Evolutionary conservation across 2,797 vertebrate species (phyloP).

Genomic region (Microctenopoma steveboyesi): DNA sequence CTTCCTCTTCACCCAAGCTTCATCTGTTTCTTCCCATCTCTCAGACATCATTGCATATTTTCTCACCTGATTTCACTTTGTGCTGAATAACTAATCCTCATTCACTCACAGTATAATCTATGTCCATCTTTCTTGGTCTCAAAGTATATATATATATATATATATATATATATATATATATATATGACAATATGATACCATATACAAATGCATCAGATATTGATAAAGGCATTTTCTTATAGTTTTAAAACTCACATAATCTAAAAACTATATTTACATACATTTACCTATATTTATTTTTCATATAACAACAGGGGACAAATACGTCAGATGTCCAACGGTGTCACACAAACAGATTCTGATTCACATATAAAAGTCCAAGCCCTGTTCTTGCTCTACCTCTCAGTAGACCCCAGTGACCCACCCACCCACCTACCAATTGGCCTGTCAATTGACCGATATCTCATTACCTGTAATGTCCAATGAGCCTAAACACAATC

Average conservation of each 20-base stretch:
- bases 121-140: too few relatives aligned
- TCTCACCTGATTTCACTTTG: constrained; percentile 36
- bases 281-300: background rate
- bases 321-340: background rate
- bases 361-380: too few relatives aligned
- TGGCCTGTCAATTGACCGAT: constrained; percentile 50
- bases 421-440: constrained; percentile 28
- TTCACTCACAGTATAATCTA: too few relatives aligned
- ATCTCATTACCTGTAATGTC: constrained; percentile 70
- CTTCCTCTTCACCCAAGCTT: constrained; percentile 38
- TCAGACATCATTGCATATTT: constrained; percentile 29
- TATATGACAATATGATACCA: background rate
- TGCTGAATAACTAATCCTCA: background rate
- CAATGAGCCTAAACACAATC: constrained; percentile 67
- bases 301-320: background rate
- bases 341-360: too few relatives aligned
- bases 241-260: background rate
- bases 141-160: too few relatives aligned
- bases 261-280: background rate
- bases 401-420: constrained; percentile 11
- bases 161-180: too few relatives aligned
- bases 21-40: constrained; percentile 43
- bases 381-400: background rate
- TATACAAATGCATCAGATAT: background rate
- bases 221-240: background rate